phyloP scores from a whole-genome alignment of 1,140 invertebrate species.

The Neomicropteryx cornuta region DNA sequence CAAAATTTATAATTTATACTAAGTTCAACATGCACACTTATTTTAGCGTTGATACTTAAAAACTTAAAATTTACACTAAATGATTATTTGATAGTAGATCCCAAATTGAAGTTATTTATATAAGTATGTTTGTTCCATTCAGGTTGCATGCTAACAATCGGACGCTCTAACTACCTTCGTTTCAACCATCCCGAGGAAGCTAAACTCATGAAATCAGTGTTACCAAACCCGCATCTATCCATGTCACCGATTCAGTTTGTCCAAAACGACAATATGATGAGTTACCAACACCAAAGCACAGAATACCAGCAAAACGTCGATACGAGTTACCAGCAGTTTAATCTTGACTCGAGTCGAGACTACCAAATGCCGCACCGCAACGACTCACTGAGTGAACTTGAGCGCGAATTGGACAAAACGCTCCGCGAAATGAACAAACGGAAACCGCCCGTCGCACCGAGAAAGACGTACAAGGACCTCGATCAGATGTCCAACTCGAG shows the following conservation, averaged over 20 bases:
- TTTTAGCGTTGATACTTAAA: too few species aligned
- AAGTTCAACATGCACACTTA: too few species aligned
- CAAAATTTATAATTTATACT: too few species aligned
- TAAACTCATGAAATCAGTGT: conserved; percentile 67
- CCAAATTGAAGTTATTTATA: too few species aligned
- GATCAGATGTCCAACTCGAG: conserved; percentile 19
- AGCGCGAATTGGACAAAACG: conserved; percentile 34
- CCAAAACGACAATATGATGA: conserved; percentile 25
- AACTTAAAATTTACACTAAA: too few species aligned
- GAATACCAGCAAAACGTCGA: conserved; percentile 1
- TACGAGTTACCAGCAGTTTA: not conserved
- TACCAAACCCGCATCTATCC: conserved; percentile 63
- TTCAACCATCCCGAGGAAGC: conserved; percentile 87
- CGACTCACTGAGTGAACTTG: conserved; percentile 19
- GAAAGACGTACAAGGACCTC: conserved; percentile 29
- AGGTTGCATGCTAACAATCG: conserved; percentile 70
- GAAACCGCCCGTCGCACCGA: conserved; percentile 33
- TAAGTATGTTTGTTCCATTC: too few species aligned
- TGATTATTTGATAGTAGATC: too few species aligned
- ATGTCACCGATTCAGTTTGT: conserved; percentile 58
- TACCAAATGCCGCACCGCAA: conserved; percentile 3
- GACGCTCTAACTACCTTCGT: conserved; percentile 75
- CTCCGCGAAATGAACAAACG: conserved; percentile 32
- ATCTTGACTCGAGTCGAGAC: not conserved
- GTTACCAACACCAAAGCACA: conserved; percentile 20